These are phyloP conservation scores for Hyperopisus bebe DNA, from an alignment of 2,113 vertebrate genomes.

Conservation along the genomic window DNA sequence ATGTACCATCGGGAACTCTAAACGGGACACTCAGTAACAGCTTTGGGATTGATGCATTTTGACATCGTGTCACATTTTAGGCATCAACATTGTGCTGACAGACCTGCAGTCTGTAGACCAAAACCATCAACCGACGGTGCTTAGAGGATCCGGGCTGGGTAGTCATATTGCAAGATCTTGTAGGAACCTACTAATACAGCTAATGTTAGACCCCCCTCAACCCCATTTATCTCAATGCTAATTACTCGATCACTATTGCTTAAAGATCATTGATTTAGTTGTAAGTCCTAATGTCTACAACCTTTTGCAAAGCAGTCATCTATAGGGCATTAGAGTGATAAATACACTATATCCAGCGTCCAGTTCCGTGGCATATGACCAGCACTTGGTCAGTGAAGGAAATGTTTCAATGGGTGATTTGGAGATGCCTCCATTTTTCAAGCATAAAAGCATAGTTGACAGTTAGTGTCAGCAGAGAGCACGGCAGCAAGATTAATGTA, in stretches of 20 bases:
- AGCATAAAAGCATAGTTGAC: slow-evolving; percentile 1
- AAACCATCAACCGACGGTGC: neutral
- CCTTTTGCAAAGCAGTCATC: neutral
- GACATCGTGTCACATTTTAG: neutral
- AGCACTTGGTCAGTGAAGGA: neutral
- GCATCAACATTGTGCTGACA: neutral
- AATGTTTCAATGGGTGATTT: neutral
- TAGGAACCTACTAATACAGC: neutral
- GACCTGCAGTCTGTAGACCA: neutral
- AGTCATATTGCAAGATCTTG: neutral
- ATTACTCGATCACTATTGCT: neutral
- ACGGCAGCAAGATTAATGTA: neutral
- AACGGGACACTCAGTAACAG: neutral
- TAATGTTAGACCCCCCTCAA: neutral
- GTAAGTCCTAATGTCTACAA: neutral
- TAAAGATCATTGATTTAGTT: neutral
- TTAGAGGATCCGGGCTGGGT: neutral
- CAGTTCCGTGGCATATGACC: neutral
- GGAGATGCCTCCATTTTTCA: neutral
- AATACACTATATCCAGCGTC: neutral
- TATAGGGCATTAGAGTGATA: neutral
- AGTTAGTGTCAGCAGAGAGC: neutral
- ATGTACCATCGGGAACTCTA: neutral
- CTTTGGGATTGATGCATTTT: neutral
- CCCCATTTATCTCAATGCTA: slow-evolving; percentile 10